Percentiles rank a stretch among this genome's conserved stretches.
These are phyloP conservation scores for Cossypha polioptera DNA, from an alignment of 2,797 vertebrate species.

Conservation along the genomic window DNA sequence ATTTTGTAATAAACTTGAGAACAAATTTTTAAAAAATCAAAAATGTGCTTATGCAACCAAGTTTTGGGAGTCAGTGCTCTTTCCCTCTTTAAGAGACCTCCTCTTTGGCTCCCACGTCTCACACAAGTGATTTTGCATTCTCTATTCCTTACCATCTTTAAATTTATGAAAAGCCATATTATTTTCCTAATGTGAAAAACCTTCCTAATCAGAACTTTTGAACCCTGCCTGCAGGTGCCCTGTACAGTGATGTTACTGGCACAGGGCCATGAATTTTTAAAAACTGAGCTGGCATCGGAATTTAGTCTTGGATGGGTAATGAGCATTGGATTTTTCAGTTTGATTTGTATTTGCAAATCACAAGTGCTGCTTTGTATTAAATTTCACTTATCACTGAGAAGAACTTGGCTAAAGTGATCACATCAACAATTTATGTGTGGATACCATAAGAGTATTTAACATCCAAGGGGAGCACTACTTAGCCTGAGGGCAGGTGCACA, in stretches of 20 bases:
- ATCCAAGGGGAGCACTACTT: not conserved
- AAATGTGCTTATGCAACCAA: not conserved
- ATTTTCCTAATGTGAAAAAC: not conserved
- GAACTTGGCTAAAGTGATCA: not conserved
- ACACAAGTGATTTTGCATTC: not conserved
- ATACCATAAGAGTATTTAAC: not conserved
- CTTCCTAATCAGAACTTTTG: not conserved
- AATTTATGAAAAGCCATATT: not conserved
- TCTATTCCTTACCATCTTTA: not conserved
- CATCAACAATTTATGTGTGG: not conserved
- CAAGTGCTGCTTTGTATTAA: not conserved
- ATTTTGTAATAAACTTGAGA: not conserved
- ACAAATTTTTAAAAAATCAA: not conserved
- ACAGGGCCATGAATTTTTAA: not conserved
- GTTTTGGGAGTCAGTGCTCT: not conserved
- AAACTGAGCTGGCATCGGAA: not conserved
- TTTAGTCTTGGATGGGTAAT: not conserved
- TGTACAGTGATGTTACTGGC: fast-evolving
- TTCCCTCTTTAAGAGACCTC: not conserved
- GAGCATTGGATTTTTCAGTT: not conserved
- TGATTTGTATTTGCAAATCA: not conserved
- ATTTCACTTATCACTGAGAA: not conserved
- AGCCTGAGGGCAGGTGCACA: not conserved
- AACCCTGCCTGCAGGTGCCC: not conserved
- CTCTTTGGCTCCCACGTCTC: not conserved